phyloP scores from a whole-genome alignment of 2,113 vertebrate species.

The Pseudopodoces humilis region DNA sequence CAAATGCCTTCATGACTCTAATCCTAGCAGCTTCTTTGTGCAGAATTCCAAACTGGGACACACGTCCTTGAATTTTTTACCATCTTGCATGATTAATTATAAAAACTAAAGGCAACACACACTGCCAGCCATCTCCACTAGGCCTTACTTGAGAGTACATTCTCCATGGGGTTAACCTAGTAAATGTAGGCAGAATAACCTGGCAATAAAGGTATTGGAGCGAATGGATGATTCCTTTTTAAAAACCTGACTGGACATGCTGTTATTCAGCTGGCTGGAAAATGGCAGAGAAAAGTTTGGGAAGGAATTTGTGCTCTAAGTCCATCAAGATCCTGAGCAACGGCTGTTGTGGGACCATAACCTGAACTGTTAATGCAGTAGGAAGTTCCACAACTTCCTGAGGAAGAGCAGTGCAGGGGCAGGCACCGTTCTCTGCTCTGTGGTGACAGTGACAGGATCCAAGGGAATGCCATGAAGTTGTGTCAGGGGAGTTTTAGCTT shows the following conservation, averaged over 20 bases:
- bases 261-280: background rate
- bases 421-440: background rate
- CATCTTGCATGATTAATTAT: background rate
- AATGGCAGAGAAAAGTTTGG: background rate
- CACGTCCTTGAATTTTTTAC: background rate
- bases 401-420: background rate
- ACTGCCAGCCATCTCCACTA: background rate
- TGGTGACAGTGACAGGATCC: background rate
- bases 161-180: background rate
- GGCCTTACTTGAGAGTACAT: background rate
- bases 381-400: background rate
- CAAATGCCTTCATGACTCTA: fast-evolving
- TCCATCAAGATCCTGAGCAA: background rate
- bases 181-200: background rate
- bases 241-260: background rate
- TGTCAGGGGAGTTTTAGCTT: background rate
- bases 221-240: background rate
- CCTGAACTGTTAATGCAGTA: background rate
- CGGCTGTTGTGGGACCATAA: background rate
- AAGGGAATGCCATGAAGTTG: background rate
- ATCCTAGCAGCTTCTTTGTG: background rate
- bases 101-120: background rate
- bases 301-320: background rate
- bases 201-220: background rate
- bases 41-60: background rate